phyloP scores from a whole-genome alignment of 2,888 invertebrate genomes.

The Hoplodrina blanda region DNA sequence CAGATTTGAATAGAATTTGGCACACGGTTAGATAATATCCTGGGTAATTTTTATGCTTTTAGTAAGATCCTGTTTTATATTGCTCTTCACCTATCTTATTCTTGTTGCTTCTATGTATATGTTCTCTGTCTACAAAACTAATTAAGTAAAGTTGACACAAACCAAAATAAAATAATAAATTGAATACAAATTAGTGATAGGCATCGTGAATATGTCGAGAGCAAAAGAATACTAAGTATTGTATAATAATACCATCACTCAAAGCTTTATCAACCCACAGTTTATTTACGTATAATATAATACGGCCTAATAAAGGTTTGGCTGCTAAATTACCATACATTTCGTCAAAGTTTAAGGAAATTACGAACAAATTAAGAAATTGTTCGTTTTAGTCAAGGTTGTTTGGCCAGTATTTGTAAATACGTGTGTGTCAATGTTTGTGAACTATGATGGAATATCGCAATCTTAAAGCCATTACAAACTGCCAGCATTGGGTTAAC shows the following conservation, averaged over 20 bases:
- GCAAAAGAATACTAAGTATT: constrained; percentile 5
- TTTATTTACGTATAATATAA: neutral
- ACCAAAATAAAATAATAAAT: no score
- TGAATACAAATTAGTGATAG: no score
- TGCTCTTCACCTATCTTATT: no score
- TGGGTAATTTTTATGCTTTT: no score
- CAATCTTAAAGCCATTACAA: constrained; percentile 17
- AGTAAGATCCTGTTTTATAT: no score
- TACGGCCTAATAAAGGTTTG: no score
- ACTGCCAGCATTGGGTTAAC: neutral
- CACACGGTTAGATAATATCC: no score
- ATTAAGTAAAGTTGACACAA: no score
- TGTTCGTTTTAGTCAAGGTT: constrained; percentile 22
- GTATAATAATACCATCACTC: constrained; percentile 28
- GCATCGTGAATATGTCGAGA: constrained; percentile 11
- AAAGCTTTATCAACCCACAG: constrained; percentile 13
- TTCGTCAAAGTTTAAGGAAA: constrained; percentile 44
- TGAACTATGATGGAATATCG: constrained; percentile 19
- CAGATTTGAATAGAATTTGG: neutral
- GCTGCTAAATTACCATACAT: constrained; percentile 23
- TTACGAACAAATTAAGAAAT: constrained; percentile 47
- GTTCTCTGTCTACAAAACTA: no score
- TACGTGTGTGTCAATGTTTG: constrained; percentile 23
- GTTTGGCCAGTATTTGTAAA: constrained; percentile 5
- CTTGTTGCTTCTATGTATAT: no score